Evolutionary conservation across 2,113 vertebrate species (phyloP).

Genomic region (Oncorhynchus gorbuscha): DNA sequence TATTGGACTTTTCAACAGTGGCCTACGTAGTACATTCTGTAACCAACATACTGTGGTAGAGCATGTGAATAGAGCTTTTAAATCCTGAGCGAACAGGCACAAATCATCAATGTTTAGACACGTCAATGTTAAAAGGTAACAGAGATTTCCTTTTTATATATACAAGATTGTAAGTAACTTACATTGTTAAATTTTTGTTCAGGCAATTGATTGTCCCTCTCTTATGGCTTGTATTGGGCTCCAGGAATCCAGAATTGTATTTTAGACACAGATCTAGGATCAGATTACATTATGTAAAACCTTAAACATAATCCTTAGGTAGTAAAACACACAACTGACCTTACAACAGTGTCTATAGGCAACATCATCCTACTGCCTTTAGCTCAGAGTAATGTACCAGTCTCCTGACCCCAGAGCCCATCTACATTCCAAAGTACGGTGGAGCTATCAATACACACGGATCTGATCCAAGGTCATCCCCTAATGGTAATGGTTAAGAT

Average conservation of each 20-base stretch:
- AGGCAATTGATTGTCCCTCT: neutral
- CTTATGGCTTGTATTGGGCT: neutral
- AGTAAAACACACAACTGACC: neutral
- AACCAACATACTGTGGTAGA: neutral
- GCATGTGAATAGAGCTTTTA: neutral
- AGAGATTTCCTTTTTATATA: neutral
- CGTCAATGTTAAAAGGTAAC: neutral
- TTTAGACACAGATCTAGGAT: neutral
- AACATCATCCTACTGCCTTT: neutral
- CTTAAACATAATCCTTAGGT: neutral
- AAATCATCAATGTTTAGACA: neutral
- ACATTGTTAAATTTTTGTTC: neutral
- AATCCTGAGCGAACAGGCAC: neutral
- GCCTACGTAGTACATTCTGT: neutral
- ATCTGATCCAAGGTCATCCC: neutral
- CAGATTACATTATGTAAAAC: neutral
- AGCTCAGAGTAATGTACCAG: neutral
- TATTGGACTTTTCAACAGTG: neutral
- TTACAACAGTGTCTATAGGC: neutral
- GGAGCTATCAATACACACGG: too few relatives aligned
- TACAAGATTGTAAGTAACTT: neutral
- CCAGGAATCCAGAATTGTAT: neutral
- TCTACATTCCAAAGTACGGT: neutral
- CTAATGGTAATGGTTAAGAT: neutral
- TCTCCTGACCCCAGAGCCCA: too few relatives aligned